Evolutionary conservation across 2,113 vertebrate genomes (phyloP).

Genomic region (Zosterops lateralis): DNA sequence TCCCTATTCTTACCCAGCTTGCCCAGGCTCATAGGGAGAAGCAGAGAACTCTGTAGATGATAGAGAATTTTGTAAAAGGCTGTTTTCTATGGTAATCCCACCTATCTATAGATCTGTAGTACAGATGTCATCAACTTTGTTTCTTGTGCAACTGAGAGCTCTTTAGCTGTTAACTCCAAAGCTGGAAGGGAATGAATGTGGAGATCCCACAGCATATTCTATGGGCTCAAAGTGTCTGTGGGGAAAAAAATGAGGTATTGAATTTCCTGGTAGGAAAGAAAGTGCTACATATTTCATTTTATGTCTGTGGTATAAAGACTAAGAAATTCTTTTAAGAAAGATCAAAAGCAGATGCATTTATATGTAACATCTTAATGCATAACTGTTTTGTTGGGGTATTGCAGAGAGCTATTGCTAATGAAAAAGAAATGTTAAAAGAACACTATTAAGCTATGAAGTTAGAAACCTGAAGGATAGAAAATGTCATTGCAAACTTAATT

Average conservation of each 20-base stretch:
- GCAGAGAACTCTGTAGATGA: not conserved
- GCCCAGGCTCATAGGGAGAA: not conserved
- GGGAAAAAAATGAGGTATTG: not conserved
- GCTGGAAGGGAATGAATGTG: not conserved
- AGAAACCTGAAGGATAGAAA: conserved; percentile 31
- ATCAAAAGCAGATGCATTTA: not conserved
- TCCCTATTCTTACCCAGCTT: not conserved
- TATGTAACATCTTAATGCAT: not conserved
- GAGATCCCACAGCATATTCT: not conserved
- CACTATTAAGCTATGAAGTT: conserved; percentile 14
- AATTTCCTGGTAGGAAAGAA: not conserved
- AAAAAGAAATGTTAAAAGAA: conserved; percentile 21
- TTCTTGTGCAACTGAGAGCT: not conserved
- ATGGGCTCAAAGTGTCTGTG: not conserved
- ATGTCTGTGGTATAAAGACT: not conserved
- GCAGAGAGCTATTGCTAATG: not conserved
- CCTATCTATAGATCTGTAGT: not conserved
- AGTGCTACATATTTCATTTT: not conserved
- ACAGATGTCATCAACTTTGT: not conserved
- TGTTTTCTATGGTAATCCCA: not conserved
- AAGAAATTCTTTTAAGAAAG: not conserved
- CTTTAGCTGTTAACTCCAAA: not conserved
- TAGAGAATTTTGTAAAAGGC: not conserved
- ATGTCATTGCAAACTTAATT: conserved; percentile 45
- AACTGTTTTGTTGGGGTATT: not conserved